Evolutionary conservation across 2,797 vertebrate genomes (phyloP).

Genomic region (Anguilla anguilla): DNA sequence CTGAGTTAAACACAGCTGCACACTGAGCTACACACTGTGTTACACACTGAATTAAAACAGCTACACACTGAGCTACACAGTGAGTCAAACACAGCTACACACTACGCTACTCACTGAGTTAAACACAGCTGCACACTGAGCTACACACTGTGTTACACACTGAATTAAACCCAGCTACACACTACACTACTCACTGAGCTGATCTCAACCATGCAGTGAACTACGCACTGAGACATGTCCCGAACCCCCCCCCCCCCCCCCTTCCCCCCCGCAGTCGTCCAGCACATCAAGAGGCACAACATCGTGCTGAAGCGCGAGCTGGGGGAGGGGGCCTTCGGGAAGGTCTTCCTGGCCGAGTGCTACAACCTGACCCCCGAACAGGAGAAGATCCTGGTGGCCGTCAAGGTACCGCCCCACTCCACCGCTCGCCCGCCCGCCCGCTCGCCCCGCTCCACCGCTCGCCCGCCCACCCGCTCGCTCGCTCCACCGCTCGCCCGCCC

Average conservation of each 20-base stretch:
- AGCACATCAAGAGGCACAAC: conserved; percentile 98
- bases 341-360: conserved; percentile 97
- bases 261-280: conserved; percentile 82
- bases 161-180: not conserved
- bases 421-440: not conserved
- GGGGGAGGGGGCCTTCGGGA: conserved; percentile 97
- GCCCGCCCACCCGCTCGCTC: too few relatives aligned
- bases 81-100: too few relatives aligned
- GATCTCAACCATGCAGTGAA: not conserved
- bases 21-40: too few relatives aligned
- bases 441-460: too few relatives aligned
- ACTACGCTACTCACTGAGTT: too few relatives aligned
- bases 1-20: too few relatives aligned
- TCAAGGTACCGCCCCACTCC: conserved; percentile 80
- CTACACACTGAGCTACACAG: too few relatives aligned
- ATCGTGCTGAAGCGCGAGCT: conserved; percentile 96
- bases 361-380: conserved; percentile 93
- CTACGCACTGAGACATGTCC: not conserved
- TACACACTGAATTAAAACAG: not conserved
- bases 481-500: not conserved
- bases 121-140: too few relatives aligned
- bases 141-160: not conserved
- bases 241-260: too few relatives aligned
- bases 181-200: not conserved
- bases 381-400: conserved; percentile 96